phyloP scores from a whole-genome alignment of 2,113 vertebrate species.

The Thalassoma bifasciatum region DNA sequence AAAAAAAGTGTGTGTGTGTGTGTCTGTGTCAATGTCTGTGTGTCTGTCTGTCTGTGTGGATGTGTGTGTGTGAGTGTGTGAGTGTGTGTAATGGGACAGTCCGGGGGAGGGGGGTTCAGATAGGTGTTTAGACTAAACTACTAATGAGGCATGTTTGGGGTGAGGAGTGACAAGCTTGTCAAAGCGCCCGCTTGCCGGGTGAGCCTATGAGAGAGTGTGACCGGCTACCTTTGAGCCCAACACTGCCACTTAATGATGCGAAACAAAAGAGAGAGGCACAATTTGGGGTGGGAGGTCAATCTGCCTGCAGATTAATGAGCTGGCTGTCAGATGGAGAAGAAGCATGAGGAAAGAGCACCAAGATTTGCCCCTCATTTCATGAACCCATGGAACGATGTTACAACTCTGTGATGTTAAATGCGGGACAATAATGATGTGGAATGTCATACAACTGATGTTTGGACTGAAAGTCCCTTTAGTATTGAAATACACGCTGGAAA shows the following conservation, averaged over 20 bases:
- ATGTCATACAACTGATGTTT: too few species aligned
- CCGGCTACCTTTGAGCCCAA: conserved; percentile 77
- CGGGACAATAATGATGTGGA: too few species aligned
- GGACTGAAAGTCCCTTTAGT: too few species aligned
- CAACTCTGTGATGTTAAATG: too few species aligned
- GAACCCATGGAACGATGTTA: too few species aligned
- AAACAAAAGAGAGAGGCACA: conserved; percentile 69
- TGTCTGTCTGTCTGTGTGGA: conserved; percentile 43
- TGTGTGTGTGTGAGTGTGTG: conserved; percentile 36
- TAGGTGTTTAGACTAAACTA: conserved; percentile 82
- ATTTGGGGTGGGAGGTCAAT: conserved; percentile 79
- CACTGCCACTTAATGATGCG: conserved; percentile 80
- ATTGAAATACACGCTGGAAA: too few species aligned
- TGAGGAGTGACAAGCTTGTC: conserved; percentile 83
- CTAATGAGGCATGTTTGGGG: conserved; percentile 87
- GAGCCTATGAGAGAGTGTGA: conserved; percentile 72
- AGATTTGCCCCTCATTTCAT: too few species aligned
- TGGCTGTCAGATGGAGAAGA: conserved; percentile 73
- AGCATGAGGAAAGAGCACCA: conserved; percentile 54
- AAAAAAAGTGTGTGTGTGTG: conserved; percentile 45
- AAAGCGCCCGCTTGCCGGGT: conserved; percentile 72
- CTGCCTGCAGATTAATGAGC: conserved; percentile 80
- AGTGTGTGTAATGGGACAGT: conserved; percentile 16
- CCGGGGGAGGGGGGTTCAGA: conserved; percentile 36
- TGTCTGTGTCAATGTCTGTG: conserved; percentile 18